Conservation (phyloP, 1,140 invertebrate genomes). For the Caenorhabditis briggsae region DNA sequence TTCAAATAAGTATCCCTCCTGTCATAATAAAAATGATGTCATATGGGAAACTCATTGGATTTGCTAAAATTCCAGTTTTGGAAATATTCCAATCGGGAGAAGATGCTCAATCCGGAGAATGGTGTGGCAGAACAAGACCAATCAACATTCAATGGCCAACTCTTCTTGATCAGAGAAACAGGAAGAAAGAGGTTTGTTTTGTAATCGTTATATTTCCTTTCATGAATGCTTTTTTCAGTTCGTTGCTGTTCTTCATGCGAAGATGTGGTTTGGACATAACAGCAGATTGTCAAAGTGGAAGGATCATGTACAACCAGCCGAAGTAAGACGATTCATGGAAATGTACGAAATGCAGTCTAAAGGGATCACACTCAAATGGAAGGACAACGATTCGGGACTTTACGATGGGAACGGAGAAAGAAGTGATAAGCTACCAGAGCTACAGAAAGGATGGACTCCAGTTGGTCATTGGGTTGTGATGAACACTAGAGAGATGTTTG, state of each 20-base stretch:
- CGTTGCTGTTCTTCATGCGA: slow-evolving; percentile 50
- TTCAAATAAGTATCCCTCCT: slow-evolving; percentile 65
- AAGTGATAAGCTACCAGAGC: not conserved
- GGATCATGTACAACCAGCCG: slow-evolving; percentile 47
- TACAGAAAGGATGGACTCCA: not conserved
- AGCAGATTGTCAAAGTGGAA: not conserved
- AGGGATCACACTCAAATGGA: slow-evolving; percentile 23
- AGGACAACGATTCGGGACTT: not conserved
- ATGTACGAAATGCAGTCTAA: slow-evolving; percentile 51
- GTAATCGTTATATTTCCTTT: no score
- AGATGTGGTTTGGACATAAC: slow-evolving; percentile 55
- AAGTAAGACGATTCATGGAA: slow-evolving; percentile 48
- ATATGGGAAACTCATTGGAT: slow-evolving; percentile 67
- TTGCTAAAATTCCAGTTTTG: slow-evolving; percentile 64
- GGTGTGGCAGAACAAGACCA: slow-evolving; percentile 55
- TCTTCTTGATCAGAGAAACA: slow-evolving; percentile 32
- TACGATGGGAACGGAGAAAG: not conserved
- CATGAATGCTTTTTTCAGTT: not conserved
- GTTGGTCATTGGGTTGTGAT: slow-evolving; percentile 34
- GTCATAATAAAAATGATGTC: slow-evolving; percentile 71
- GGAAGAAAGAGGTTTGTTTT: slow-evolving; percentile 44
- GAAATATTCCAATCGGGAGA: slow-evolving; percentile 47
- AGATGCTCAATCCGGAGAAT: slow-evolving; percentile 52
- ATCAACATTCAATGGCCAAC: slow-evolving; percentile 68
- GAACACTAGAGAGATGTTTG: slow-evolving; percentile 71